Evolutionary conservation across 2,888 invertebrate genomes (phyloP).

Genomic region (Nomada ferruginata): DNA sequence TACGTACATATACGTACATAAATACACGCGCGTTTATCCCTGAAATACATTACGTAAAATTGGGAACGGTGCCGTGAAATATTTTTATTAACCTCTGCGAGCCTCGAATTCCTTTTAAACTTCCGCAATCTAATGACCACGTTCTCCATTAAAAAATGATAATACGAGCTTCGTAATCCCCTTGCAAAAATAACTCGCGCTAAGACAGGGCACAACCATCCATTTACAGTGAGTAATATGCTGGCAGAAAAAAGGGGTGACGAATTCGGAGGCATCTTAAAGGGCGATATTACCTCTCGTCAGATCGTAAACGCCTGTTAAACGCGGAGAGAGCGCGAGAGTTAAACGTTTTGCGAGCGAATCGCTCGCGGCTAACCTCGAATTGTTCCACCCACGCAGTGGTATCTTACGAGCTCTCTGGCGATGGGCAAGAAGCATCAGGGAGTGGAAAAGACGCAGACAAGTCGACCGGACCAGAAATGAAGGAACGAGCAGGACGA

Average conservation of each 20-base stretch:
- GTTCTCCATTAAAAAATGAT: no score
- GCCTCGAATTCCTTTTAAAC: no score
- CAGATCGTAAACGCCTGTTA: constrained; percentile 50
- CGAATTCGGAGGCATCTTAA: constrained; percentile 39
- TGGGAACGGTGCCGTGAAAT: no score
- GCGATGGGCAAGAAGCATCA: background rate
- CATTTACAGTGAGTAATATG: background rate
- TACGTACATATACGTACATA: no score
- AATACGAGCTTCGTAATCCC: no score
- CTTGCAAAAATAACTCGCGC: background rate
- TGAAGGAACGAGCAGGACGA: background rate
- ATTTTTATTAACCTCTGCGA: no score
- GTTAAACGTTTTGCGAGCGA: constrained; percentile 44
- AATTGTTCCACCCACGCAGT: constrained; percentile 64
- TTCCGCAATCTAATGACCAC: no score
- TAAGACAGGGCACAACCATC: no score
- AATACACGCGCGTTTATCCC: no score
- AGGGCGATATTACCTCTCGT: constrained; percentile 41
- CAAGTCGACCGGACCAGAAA: background rate
- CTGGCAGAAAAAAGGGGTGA: background rate
- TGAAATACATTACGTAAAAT: no score
- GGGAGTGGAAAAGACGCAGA: constrained; percentile 14
- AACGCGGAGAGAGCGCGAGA: constrained; percentile 38
- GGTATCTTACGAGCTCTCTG: constrained; percentile 18
- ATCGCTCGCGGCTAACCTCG: constrained; percentile 52